Evolutionary conservation across 2,113 vertebrate genomes (phyloP).

Genomic region (Cervus canadensis): DNA sequence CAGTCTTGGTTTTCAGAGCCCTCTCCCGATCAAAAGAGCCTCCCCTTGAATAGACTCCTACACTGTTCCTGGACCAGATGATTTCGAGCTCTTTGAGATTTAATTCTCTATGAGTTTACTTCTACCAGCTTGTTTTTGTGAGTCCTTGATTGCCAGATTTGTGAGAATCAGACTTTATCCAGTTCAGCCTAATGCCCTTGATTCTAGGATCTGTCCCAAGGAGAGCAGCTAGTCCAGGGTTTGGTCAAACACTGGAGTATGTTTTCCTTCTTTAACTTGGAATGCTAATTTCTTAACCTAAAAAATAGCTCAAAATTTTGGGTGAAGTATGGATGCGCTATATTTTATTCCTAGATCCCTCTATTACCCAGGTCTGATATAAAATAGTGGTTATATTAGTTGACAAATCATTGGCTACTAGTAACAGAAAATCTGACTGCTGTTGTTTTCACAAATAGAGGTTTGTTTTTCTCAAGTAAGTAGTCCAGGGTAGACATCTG

Average conservation of each 20-base stretch:
- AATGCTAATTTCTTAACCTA: background rate
- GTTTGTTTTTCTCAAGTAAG: background rate
- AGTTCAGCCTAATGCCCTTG: background rate
- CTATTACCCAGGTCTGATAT: background rate
- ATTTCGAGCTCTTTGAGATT: background rate
- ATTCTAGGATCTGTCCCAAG: background rate
- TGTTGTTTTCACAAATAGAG: background rate
- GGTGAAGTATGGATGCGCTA: background rate
- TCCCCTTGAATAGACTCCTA: background rate
- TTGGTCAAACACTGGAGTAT: background rate
- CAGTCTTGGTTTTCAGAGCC: background rate
- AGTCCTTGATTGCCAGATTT: background rate
- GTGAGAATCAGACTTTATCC: background rate
- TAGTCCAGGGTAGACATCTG: slow-evolving; percentile 1
- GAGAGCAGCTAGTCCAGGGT: background rate
- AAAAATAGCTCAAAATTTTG: background rate
- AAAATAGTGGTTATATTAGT: background rate
- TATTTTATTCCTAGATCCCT: background rate
- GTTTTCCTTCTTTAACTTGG: background rate
- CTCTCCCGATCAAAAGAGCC: background rate
- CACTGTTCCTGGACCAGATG: background rate
- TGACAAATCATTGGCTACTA: background rate
- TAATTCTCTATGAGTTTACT: background rate
- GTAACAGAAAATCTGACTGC: background rate
- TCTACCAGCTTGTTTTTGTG: background rate